Evolutionary conservation across 2,113 vertebrate genomes (phyloP).

Genomic region (Bungarus multicinctus): DNA sequence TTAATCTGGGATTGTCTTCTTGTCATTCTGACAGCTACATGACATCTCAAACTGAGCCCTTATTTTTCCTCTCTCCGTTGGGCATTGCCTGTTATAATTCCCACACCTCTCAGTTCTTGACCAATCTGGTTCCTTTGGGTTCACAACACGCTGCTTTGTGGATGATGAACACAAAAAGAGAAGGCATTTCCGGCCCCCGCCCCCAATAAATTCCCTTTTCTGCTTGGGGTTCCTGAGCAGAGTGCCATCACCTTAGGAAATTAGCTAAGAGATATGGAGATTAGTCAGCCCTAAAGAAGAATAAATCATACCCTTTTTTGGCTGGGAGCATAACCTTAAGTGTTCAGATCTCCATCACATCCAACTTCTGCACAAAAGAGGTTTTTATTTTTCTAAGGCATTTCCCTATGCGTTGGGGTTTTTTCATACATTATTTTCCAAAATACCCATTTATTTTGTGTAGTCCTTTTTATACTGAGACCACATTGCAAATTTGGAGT

Average conservation of each 20-base stretch:
- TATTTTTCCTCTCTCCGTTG: not conserved
- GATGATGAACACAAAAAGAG: not conserved
- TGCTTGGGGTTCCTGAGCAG: not conserved
- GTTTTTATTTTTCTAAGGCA: not conserved
- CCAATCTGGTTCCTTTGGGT: not conserved
- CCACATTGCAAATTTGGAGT: not conserved
- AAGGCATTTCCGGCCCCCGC: not conserved
- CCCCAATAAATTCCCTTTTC: not conserved
- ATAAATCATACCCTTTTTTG: not conserved
- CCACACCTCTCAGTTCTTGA: not conserved
- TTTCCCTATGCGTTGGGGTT: not conserved
- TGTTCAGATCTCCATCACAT: not conserved
- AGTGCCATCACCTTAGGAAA: not conserved
- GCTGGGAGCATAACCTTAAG: not conserved
- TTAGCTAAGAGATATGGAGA: not conserved
- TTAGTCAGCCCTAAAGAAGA: not conserved
- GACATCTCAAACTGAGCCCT: not conserved
- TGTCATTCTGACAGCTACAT: not conserved
- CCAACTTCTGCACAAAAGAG: not conserved
- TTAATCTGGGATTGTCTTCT: not conserved
- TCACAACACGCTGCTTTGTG: not conserved
- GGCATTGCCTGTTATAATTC: not conserved
- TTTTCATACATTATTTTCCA: not conserved
- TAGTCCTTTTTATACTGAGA: not conserved
- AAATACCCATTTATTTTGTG: not conserved